Base-by-base conservation (phyloP, 1,140 invertebrate genomes). In the Cyphomyrmex costatus region DNA sequence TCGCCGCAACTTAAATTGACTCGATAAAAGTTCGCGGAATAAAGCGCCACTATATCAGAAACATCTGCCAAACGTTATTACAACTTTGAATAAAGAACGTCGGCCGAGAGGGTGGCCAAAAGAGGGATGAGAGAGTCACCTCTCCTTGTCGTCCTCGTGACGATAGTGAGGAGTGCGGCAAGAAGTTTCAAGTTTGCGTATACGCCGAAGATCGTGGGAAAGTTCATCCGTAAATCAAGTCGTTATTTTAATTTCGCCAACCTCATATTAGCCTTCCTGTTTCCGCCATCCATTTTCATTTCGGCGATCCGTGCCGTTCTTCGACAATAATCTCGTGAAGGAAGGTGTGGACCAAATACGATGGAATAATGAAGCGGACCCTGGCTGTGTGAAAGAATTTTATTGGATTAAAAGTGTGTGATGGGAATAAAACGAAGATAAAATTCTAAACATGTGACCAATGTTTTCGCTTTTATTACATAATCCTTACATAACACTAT, bases 51-150 rank as follows among this genome's bases (percentile, higher is more conserved):
- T 95, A 95, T 94, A 95, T 95, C 94, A 94, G 92, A 94, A 94
- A 95, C 94, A 95, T 95, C 95, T 95, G 94, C 94, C 95, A 95
- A 95, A 95, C 93, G 94, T 95, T 95, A 95, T 95, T 95, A 95
- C 94, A 95, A 95, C 93, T 95, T 95, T 95, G 94, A 95, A 95
- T 95, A 95, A 95, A 95, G 94, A 95, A 95, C 92, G 92, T 89
- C 91, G 86, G 49, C 56, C 56, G 86, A 30, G 42, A 53, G 70
- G 65, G 65, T 56, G 87, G 87, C 12, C 51, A 12, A 19, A 33
- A 60, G 30, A 49, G 65, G 19, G 51, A 16, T 56, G 53, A 79
- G 74, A 68, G 84, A 65, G 70, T 86, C 88, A 77, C 49, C 88
- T 90, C 88, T 90, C 79, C 90, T 87, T 86, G 86, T 86, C 74